Percentiles rank a stretch among this genome's conserved stretches.
These are phyloP conservation scores for Eumerus sabulonum DNA, from an alignment of 2,888 invertebrate species.

Conservation along the genomic window DNA sequence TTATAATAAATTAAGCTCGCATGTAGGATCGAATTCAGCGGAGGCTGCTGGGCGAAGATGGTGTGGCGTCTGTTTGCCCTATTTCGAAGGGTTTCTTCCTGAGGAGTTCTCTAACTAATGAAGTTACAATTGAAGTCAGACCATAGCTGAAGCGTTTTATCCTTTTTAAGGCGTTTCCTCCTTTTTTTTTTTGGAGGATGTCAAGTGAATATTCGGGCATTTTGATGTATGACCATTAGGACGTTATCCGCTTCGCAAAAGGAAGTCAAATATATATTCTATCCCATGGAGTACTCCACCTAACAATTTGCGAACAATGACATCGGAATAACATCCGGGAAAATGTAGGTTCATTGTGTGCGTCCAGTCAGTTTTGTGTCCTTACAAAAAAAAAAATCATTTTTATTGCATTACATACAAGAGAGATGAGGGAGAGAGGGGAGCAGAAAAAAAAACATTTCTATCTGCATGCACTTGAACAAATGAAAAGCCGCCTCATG, in stretches of 20 bases:
- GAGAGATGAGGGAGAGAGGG: slow-evolving; percentile 23
- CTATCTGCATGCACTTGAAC: slow-evolving; percentile 57
- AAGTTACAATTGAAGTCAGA: neutral
- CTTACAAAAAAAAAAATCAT: slow-evolving; percentile 4
- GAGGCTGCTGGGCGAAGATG: too few species aligned
- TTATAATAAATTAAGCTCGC: slow-evolving; percentile 19
- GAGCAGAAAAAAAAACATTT: slow-evolving; percentile 3
- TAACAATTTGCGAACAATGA: slow-evolving; percentile 42
- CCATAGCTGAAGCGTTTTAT: neutral
- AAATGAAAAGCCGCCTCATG: slow-evolving; percentile 52
- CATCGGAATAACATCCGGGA: slow-evolving; percentile 38
- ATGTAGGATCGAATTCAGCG: too few species aligned
- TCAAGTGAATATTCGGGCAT: too few species aligned
- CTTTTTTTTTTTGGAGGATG: too few species aligned
- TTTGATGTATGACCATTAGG: too few species aligned
- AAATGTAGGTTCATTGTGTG: slow-evolving; percentile 13
- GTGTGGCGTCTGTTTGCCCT: too few species aligned
- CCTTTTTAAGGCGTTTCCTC: too few species aligned
- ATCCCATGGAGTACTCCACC: slow-evolving; percentile 1
- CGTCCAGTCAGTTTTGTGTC: slow-evolving; percentile 21
- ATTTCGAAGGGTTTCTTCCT: too few species aligned
- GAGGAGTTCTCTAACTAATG: too few species aligned
- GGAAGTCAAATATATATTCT: slow-evolving; percentile 7
- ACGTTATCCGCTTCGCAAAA: slow-evolving; percentile 5
- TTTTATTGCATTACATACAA: slow-evolving; percentile 12